Base-by-base conservation (phyloP, 2,888 invertebrate species). In the Drosophila testacea region DNA sequence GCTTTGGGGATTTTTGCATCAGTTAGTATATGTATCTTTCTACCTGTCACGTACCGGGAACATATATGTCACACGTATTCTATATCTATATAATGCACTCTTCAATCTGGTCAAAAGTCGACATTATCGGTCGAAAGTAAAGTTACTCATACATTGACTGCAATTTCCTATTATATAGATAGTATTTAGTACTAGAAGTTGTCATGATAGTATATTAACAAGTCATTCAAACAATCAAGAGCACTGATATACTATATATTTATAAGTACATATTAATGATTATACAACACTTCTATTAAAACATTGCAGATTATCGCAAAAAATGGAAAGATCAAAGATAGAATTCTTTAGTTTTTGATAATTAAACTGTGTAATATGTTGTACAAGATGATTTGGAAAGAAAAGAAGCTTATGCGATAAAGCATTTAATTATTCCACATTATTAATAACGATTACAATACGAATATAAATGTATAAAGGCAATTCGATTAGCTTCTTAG, bases 61-160 rank as follows among this genome's bases (percentile, higher is more conserved):
- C 38, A 51, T 13, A 47, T 52, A 30, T 51, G 39, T 16, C 47
- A 44, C 54, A 72, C 48, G 34, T 63, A 22, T 9, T 41, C 56
- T 48, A 39, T 50, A 70, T 55, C 52, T 69, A 42, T 71, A 59
- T 56, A 56, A 38, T 16, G 30, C 41, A 28, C 34, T 50, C 44
- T n/a, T 52, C 52, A 27, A 65, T 22, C 28, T 13, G 34, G 7
- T 7, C 28, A 13, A 42, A 16, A 4, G 36, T 41, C 30, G 22
- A 5, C 59, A 32, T 65, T 64, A 57, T 57, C 68, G 34, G 46
- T 13, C 36, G 27, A 41, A 47, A 41, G 39, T 22, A 44, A 4
- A 32, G 13, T 48, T 39, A 59, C 36, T 38, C 16, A 57, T 47
- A n/a, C 10, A 11, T 27, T n/a, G 7, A 28, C 4, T 42, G 42